phyloP scores from a whole-genome alignment of 1,140 invertebrate species.

The Stenopsyche tienmushanensis region DNA sequence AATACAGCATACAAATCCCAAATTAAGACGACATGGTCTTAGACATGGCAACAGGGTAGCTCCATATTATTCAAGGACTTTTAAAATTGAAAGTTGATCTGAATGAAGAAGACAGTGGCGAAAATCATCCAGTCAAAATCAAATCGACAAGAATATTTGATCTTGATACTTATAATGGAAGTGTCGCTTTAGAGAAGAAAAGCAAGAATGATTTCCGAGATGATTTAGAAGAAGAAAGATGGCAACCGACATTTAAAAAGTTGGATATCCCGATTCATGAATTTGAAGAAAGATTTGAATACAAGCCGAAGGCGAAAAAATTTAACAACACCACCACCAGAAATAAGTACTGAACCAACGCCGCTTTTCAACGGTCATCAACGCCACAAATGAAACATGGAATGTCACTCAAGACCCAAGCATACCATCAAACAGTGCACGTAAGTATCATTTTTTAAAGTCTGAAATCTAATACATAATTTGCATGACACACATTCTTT shows the following conservation, averaged over 20 bases:
- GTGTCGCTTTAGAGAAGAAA: slow-evolving; percentile 34
- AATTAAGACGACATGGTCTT: slow-evolving; percentile 24
- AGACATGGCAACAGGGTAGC: slow-evolving; percentile 32
- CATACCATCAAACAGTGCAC: neutral
- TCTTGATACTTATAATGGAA: slow-evolving; percentile 31
- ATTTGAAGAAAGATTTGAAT: slow-evolving; percentile 58
- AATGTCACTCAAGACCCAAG: neutral
- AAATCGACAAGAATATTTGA: slow-evolving; percentile 19
- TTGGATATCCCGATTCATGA: slow-evolving; percentile 58
- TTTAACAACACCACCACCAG: neutral
- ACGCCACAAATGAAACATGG: neutral
- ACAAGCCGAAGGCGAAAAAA: slow-evolving; percentile 50
- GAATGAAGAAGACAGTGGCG: slow-evolving; percentile 30
- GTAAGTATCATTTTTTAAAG: too few species aligned
- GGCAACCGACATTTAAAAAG: slow-evolving; percentile 40
- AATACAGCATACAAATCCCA: neutral
- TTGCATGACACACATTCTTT: too few species aligned
- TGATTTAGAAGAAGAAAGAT: slow-evolving; percentile 35
- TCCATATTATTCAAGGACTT: slow-evolving; percentile 37
- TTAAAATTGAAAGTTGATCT: slow-evolving; percentile 35
- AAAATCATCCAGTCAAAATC: slow-evolving; percentile 14
- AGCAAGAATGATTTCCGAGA: slow-evolving; percentile 37
- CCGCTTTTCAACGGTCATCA: too few species aligned
- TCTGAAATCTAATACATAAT: too few species aligned
- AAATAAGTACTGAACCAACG: too few species aligned